Percentiles rank a stretch among this genome's conserved stretches.
These are phyloP conservation scores for Leptobrachium leishanense DNA, from an alignment of 2,113 vertebrate species.

Conservation along the genomic window DNA sequence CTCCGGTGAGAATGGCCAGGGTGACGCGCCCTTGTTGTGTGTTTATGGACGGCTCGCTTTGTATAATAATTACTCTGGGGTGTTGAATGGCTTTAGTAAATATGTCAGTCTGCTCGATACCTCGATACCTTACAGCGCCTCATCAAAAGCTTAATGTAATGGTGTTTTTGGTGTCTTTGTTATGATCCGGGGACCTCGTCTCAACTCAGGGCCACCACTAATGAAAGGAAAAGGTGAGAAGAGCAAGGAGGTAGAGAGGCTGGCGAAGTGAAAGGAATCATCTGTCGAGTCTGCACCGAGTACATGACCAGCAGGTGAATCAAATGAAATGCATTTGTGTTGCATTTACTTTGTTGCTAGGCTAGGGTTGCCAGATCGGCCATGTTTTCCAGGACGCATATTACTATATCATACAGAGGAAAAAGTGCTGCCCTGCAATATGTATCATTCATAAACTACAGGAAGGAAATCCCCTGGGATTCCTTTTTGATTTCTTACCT, in stretches of 20 bases:
- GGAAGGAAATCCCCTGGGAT: too few species aligned
- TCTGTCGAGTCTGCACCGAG: not conserved
- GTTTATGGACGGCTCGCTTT: not conserved
- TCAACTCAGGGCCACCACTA: conserved; percentile 11
- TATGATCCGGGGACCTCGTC: conserved; percentile 6
- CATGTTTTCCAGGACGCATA: too few species aligned
- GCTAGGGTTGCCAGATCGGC: too few species aligned
- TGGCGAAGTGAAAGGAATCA: conserved; percentile 24
- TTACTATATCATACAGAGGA: too few species aligned
- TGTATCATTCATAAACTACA: too few species aligned
- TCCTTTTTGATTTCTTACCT: too few species aligned
- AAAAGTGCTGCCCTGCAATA: too few species aligned
- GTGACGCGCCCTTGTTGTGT: not conserved
- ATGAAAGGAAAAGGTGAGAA: conserved; percentile 41
- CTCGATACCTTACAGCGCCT: conserved; percentile 14
- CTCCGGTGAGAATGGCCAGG: not conserved
- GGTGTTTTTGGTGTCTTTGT: conserved; percentile 27
- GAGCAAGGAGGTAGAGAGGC: conserved; percentile 1
- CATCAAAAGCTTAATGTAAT: conserved; percentile 33
- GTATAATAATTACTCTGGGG: conserved; percentile 29
- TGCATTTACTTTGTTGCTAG: too few species aligned
- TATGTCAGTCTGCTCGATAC: conserved; percentile 36
- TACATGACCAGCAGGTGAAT: conserved; percentile 10
- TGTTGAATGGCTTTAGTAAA: conserved; percentile 35
- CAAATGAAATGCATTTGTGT: not conserved